Evolutionary conservation across 2,888 invertebrate species (phyloP).

Genomic region (Gandaritis pyraliata): DNA sequence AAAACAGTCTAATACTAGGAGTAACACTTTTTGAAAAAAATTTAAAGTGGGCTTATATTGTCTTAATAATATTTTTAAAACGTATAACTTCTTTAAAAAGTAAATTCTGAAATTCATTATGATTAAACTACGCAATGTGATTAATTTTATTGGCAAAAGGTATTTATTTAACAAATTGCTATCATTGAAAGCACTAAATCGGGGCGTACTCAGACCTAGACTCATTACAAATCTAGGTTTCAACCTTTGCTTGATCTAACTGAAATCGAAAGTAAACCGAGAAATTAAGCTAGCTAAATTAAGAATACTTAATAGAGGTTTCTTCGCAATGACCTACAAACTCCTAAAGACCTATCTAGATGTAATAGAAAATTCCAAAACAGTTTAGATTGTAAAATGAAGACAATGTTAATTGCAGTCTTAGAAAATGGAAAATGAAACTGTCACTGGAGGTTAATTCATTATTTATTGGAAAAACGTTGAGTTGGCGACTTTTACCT

Average conservation of each 20-base stretch:
- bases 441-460: no score
- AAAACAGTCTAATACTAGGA: no score
- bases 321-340: background rate
- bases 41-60: no score
- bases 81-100: no score
- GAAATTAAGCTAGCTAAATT: slow-evolving; percentile 11
- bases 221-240: slow-evolving; percentile 38
- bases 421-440: background rate
- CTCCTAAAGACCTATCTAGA: background rate
- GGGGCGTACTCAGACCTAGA: slow-evolving; percentile 12
- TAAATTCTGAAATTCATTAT: no score
- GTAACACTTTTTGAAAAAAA: no score
- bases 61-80: no score
- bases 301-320: background rate
- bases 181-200: slow-evolving; percentile 45
- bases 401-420: background rate
- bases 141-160: background rate
- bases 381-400: background rate
- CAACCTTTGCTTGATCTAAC: slow-evolving; percentile 21
- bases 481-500: no score
- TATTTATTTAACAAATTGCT: slow-evolving; percentile 19
- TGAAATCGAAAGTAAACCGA: slow-evolving; percentile 15
- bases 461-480: no score
- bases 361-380: background rate
- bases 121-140: background rate